Evolutionary conservation across 2,797 vertebrate genomes (phyloP).

Genomic region (Pteropus rufus): DNA sequence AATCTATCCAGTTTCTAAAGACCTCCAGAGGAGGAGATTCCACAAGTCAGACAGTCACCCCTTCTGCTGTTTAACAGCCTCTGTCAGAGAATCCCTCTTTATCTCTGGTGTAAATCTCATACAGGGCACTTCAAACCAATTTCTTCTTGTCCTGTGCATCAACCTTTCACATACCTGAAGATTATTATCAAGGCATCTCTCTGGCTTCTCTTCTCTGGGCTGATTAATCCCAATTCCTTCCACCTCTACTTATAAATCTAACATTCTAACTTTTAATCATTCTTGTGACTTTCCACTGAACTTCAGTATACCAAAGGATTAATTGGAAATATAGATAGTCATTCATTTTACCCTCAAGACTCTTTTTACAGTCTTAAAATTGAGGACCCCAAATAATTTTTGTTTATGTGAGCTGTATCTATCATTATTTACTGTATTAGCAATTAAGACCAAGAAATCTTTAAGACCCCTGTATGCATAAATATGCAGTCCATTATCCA

Average conservation of each 20-base stretch:
- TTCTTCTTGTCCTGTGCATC: constrained; percentile 28
- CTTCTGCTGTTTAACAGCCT: constrained; percentile 29
- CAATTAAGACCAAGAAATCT: neutral
- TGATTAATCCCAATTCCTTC: neutral
- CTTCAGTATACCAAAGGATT: neutral
- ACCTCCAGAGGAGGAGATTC: constrained; percentile 63
- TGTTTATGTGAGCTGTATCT: neutral
- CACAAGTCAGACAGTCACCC: constrained; percentile 20
- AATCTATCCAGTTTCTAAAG: constrained; percentile 62
- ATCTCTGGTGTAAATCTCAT: constrained; percentile 55
- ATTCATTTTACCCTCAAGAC: neutral
- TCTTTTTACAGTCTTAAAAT: neutral
- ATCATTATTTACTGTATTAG: neutral
- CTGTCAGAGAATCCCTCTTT: constrained; percentile 48
- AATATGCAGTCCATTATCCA: neutral
- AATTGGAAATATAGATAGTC: neutral
- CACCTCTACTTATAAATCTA: constrained; percentile 12
- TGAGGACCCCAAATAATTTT: neutral
- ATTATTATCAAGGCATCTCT: neutral
- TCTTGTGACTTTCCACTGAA: constrained; percentile 24
- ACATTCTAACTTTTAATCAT: constrained; percentile 35
- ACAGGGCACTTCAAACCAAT: neutral
- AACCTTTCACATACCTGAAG: neutral
- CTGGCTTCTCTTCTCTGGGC: neutral
- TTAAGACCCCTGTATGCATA: neutral